Evolutionary conservation across 2,888 invertebrate species (phyloP).

Genomic region (Watsonalla cultraria): DNA sequence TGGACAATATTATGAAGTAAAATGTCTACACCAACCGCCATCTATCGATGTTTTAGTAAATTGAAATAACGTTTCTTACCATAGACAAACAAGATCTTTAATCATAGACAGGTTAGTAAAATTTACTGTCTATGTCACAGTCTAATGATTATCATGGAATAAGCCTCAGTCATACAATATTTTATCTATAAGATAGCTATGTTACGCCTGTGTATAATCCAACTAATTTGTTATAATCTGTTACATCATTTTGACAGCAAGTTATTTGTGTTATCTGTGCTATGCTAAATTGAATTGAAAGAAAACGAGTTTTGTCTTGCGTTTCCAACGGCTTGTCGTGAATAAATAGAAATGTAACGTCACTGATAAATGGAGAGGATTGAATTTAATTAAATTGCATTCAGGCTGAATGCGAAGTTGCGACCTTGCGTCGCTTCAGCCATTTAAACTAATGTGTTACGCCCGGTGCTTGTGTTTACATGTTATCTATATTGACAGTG

Average conservation of each 20-base stretch:
- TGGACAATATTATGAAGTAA: background rate
- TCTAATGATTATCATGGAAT: too few species aligned
- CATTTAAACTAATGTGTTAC: constrained; percentile 46
- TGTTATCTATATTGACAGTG: constrained; percentile 37
- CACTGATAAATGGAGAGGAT: constrained; percentile 32
- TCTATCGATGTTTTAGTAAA: constrained; percentile 12
- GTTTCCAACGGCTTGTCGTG: constrained; percentile 42
- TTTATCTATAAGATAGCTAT: too few species aligned
- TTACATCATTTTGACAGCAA: background rate
- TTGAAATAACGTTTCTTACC: constrained; percentile 3
- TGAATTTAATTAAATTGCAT: constrained; percentile 41
- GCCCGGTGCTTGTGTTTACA: constrained; percentile 69
- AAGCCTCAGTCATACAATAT: too few species aligned
- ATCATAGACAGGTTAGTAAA: constrained; percentile 11
- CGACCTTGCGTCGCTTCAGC: constrained; percentile 46
- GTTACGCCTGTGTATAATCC: too few species aligned
- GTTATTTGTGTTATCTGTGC: constrained; percentile 17
- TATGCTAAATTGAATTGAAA: background rate
- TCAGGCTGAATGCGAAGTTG: constrained; percentile 37
- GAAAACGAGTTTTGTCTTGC: constrained; percentile 41
- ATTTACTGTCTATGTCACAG: too few species aligned
- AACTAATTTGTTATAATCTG: too few species aligned
- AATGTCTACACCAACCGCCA: constrained; percentile 10
- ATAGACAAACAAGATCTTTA: constrained; percentile 31
- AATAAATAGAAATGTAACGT: constrained; percentile 52